Conservation (phyloP, 2,888 invertebrate genomes). For the Perdita meconis region DNA sequence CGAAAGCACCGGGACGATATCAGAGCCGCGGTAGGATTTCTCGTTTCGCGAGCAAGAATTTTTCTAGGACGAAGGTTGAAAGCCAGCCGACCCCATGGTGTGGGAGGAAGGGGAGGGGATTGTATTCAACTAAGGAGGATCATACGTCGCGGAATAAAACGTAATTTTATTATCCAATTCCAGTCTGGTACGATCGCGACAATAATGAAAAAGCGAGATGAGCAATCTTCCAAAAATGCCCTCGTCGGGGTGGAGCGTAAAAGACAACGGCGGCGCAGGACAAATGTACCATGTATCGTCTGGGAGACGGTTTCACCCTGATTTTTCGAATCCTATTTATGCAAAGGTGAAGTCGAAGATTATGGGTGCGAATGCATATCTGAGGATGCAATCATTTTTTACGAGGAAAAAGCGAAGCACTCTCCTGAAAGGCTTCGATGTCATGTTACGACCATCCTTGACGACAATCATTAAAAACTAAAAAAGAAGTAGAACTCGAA, state of each 20-base stretch:
- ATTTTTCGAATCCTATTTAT: constrained; percentile 39
- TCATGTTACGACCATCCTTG: no score
- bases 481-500: no score
- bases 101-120: background rate
- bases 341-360: constrained; percentile 20
- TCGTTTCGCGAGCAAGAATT: constrained; percentile 1
- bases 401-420: no score
- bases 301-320: background rate
- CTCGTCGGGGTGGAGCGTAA: background rate
- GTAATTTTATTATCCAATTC: constrained; percentile 41
- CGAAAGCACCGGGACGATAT: constrained; percentile 13
- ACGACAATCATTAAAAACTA: no score
- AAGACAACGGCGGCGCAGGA: constrained; percentile 1
- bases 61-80: background rate
- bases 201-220: background rate
- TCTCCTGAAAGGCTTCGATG: no score
- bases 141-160: constrained; percentile 17
- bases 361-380: constrained; percentile 40
- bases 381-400: constrained; percentile 1
- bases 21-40: constrained; percentile 6
- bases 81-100: background rate
- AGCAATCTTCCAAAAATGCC: constrained; percentile 21
- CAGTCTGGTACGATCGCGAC: constrained; percentile 8
- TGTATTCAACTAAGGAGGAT: constrained; percentile 15
- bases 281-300: constrained; percentile 20